Evolutionary conservation across 1,140 invertebrate genomes (phyloP).

Genomic region (Heliothis virescens): DNA sequence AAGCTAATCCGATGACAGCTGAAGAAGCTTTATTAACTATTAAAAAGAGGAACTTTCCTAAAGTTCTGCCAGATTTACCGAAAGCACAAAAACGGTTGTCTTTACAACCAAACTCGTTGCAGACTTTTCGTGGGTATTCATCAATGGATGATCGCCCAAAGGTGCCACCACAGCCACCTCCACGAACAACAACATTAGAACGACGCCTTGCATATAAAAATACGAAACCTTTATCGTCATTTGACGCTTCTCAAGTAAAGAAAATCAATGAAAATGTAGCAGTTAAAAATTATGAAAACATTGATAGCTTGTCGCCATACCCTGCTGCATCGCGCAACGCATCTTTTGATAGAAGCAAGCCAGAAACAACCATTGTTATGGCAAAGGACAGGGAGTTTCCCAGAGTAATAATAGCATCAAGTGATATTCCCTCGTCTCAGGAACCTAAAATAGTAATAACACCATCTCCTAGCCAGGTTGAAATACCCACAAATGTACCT

Average conservation of each 20-base stretch:
- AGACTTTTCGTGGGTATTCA: conserved; percentile 75
- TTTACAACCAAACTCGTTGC: conserved; percentile 82
- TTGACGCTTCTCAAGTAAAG: conserved; percentile 63
- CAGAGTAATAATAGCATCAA: conserved; percentile 79
- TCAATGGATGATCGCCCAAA: conserved; percentile 77
- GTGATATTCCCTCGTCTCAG: conserved; percentile 59
- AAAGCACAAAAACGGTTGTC: conserved; percentile 86
- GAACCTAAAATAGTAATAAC: conserved; percentile 77
- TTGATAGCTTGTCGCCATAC: conserved; percentile 66
- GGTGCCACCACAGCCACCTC: conserved; percentile 89
- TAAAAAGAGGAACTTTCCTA: conserved; percentile 92
- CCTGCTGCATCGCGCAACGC: conserved; percentile 57
- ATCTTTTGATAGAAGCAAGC: conserved; percentile 63
- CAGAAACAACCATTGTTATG: conserved; percentile 33
- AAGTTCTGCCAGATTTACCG: conserved; percentile 92
- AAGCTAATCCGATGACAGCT: conserved; percentile 84
- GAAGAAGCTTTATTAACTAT: conserved; percentile 91
- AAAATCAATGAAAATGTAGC: conserved; percentile 60
- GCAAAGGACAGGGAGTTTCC: conserved; percentile 70
- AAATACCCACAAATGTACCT: conserved; percentile 69
- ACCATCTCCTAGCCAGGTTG: conserved; percentile 69
- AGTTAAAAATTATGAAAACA: conserved; percentile 76
- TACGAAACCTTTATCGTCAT: conserved; percentile 76
- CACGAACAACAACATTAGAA: conserved; percentile 88
- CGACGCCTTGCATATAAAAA: conserved; percentile 80